Evolutionary conservation across 2,888 invertebrate genomes (phyloP).

Genomic region (Lasioglossum lativentre): DNA sequence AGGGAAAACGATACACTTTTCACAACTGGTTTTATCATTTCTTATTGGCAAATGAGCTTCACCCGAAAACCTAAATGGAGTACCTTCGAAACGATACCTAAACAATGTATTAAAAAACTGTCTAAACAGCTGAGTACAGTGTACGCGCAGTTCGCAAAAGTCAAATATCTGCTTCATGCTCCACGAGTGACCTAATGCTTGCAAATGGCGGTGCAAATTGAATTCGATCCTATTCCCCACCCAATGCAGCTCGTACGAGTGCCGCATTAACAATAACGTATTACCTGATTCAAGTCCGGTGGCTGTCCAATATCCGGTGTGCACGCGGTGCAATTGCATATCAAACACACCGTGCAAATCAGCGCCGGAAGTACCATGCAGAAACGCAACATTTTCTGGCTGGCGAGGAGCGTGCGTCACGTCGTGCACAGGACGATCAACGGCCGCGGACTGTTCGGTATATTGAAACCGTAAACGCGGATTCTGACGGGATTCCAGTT

Average conservation of each 20-base stretch:
- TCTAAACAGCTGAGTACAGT: too few relatives aligned
- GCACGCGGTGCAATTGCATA: slow-evolving; percentile 48
- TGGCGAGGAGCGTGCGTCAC: background rate
- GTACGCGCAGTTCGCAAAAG: too few relatives aligned
- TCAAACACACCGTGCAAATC: slow-evolving; percentile 48
- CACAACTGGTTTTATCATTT: too few relatives aligned
- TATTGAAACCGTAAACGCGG: slow-evolving; percentile 55
- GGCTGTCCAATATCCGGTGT: slow-evolving; percentile 55
- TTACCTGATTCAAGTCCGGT: slow-evolving; percentile 64
- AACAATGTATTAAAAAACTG: too few relatives aligned
- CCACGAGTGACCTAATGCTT: background rate
- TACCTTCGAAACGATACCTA: too few relatives aligned
- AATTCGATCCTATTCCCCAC: background rate
- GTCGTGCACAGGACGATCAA: background rate
- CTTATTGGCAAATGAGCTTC: too few relatives aligned
- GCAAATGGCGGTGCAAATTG: background rate
- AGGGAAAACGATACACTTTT: too few relatives aligned
- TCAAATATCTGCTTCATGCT: background rate
- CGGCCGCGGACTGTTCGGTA: slow-evolving; percentile 11
- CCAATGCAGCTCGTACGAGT: background rate
- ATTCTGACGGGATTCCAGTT: slow-evolving; percentile 55
- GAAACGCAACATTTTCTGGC: slow-evolving; percentile 45
- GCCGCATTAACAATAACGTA: background rate
- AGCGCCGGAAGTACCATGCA: slow-evolving; percentile 39
- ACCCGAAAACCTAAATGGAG: too few relatives aligned